phyloP scores from a whole-genome alignment of 2,888 invertebrate genomes.

The Aplocera efformata region DNA sequence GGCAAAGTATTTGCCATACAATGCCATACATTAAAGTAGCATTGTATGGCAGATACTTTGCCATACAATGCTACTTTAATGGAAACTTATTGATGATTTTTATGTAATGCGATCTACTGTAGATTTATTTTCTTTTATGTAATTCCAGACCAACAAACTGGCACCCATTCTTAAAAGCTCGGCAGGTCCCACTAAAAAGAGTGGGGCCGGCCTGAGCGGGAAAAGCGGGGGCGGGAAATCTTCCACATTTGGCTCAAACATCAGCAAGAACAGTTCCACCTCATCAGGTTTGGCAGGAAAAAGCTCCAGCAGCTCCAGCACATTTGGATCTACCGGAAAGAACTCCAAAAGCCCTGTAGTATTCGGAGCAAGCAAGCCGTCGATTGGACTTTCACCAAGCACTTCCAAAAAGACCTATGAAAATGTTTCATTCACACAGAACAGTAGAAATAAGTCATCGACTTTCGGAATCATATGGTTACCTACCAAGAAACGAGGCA shows the following conservation, averaged over 20 bases:
- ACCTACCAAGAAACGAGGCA: constrained; percentile 56
- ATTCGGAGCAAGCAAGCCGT: constrained; percentile 13
- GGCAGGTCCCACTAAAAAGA: constrained; percentile 47
- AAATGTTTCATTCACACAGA: constrained; percentile 40
- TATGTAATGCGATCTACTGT: too few relatives aligned
- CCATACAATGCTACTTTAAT: too few relatives aligned
- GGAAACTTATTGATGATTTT: too few relatives aligned
- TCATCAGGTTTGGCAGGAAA: constrained; percentile 17
- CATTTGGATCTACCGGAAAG: constrained; percentile 23
- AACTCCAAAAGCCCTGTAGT: constrained; percentile 8
- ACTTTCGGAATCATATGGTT: constrained; percentile 67
- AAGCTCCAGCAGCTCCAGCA: constrained; percentile 11
- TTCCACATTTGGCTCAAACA: constrained; percentile 13
- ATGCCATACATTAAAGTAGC: too few relatives aligned
- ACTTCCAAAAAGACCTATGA: constrained; percentile 43
- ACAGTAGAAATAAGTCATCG: constrained; percentile 45
- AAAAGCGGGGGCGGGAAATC: constrained; percentile 26
- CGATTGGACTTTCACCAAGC: constrained; percentile 16
- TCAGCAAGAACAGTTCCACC: constrained; percentile 16
- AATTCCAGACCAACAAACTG: constrained; percentile 39
- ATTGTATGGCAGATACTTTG: too few relatives aligned
- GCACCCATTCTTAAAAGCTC: constrained; percentile 54
- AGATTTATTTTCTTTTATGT: too few relatives aligned
- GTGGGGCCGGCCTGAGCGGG: constrained; percentile 40
- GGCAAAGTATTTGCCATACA: too few relatives aligned